Evolutionary conservation across 2,113 vertebrate genomes (phyloP).

Genomic region (Phocoena sinus): DNA sequence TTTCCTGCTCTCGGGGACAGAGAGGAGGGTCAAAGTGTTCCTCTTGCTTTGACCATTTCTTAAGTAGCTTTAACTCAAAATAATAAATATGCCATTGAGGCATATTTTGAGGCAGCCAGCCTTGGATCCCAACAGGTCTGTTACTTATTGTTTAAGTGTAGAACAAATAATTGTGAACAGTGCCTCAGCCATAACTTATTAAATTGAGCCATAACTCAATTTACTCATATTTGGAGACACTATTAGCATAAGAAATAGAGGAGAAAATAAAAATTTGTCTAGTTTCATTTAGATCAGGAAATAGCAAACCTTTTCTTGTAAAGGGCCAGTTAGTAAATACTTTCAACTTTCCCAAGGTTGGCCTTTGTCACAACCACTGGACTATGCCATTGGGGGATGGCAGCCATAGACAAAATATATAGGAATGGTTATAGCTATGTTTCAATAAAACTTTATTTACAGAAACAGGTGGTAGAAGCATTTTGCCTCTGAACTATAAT

Average conservation of each 20-base stretch:
- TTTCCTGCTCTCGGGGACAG: no score
- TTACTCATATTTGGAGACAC: not conserved
- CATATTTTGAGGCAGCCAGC: no score
- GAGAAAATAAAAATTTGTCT: not conserved
- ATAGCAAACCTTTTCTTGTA: not conserved
- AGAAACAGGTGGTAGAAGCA: not conserved
- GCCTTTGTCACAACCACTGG: not conserved
- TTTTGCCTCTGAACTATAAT: not conserved
- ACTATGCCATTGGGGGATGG: not conserved
- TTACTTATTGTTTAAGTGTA: not conserved
- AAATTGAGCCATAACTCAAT: not conserved
- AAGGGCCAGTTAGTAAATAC: not conserved
- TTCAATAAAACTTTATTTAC: not conserved
- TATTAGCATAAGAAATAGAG: not conserved
- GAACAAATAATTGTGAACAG: not conserved
- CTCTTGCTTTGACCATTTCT: no score
- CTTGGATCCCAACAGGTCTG: not conserved
- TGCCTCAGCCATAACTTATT: not conserved
- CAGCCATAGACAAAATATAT: not conserved
- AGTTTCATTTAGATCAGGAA: not conserved
- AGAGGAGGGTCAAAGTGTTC: no score
- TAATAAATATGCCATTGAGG: no score
- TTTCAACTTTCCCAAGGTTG: not conserved
- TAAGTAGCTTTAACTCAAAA: no score
- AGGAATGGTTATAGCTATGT: not conserved